Conservation (phyloP, 2,888 invertebrate species). For the Erpobdella octoculata region DNA sequence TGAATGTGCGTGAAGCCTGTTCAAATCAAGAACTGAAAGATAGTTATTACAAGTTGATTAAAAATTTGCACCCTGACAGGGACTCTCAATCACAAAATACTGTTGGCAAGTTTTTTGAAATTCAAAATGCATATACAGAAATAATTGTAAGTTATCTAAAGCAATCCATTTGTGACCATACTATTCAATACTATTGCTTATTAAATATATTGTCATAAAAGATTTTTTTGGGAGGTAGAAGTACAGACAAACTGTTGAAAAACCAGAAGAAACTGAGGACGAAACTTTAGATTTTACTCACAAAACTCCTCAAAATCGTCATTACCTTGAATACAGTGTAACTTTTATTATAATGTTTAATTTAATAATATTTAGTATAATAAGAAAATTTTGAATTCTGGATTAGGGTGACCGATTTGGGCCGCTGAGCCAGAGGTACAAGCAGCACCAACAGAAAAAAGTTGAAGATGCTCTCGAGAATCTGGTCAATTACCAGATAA, state of each 20-base stretch:
- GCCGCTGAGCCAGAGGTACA: slow-evolving; percentile 68
- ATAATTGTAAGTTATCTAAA: slow-evolving; percentile 62
- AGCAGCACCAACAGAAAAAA: slow-evolving; percentile 65
- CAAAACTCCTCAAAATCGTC: slow-evolving; percentile 78
- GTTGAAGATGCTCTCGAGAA: slow-evolving; percentile 66
- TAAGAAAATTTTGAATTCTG: no score
- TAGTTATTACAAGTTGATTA: slow-evolving; percentile 69
- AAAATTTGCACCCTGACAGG: slow-evolving; percentile 77
- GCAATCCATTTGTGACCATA: no score
- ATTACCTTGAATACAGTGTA: slow-evolving; percentile 67
- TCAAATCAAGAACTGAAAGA: slow-evolving; percentile 66
- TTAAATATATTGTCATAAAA: neutral
- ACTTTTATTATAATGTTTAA: neutral
- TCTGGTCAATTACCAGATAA: slow-evolving; percentile 58
- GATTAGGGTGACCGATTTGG: slow-evolving; percentile 70
- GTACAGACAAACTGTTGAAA: slow-evolving; percentile 13
- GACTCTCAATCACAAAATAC: slow-evolving; percentile 63
- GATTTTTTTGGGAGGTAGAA: slow-evolving; percentile 9
- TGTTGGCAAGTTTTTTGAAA: slow-evolving; percentile 62
- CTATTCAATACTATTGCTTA: no score
- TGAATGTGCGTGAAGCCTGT: slow-evolving; percentile 63
- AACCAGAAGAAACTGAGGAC: slow-evolving; percentile 28
- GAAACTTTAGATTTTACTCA: slow-evolving; percentile 60
- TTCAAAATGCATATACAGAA: slow-evolving; percentile 68
- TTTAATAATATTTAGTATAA: no score